Evolutionary conservation across 2,888 invertebrate species (phyloP).

Genomic region (Stenodera caucasica): DNA sequence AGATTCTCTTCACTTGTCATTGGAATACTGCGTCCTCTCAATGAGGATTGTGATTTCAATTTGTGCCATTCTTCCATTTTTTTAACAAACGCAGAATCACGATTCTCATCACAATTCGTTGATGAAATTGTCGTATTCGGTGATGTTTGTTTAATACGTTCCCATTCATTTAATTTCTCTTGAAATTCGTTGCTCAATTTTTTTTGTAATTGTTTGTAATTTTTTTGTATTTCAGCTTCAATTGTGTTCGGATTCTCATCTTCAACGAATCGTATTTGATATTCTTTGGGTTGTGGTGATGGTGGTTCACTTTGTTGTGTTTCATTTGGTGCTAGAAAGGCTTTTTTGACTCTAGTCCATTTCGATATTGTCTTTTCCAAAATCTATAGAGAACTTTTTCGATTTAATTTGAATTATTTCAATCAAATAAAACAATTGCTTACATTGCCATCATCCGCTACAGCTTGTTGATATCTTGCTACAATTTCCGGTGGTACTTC

Average conservation of each 20-base stretch:
- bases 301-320: constrained; percentile 22
- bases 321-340: constrained; percentile 60
- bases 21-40: constrained; percentile 37
- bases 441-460: constrained; percentile 42
- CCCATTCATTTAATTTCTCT: constrained; percentile 66
- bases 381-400: too few relatives aligned
- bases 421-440: too few relatives aligned
- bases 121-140: constrained; percentile 37
- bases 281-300: constrained; percentile 6
- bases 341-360: constrained; percentile 75
- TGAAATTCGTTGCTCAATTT: constrained; percentile 76
- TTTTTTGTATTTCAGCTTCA: constrained; percentile 70
- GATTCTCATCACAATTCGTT: constrained; percentile 43
- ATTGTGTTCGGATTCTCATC: constrained; percentile 40
- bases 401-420: too few relatives aligned
- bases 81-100: constrained; percentile 53
- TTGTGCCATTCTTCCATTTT: constrained; percentile 60
- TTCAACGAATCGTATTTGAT: constrained; percentile 11
- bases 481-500: constrained; percentile 48
- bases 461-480: constrained; percentile 46
- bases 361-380: constrained; percentile 62
- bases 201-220: constrained; percentile 72
- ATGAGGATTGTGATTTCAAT: constrained; percentile 49
- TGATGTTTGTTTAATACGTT: constrained; percentile 46
- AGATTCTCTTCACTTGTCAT: constrained; percentile 67